Conservation (phyloP, 2,113 vertebrate species). For the Nothocercus julius region DNA sequence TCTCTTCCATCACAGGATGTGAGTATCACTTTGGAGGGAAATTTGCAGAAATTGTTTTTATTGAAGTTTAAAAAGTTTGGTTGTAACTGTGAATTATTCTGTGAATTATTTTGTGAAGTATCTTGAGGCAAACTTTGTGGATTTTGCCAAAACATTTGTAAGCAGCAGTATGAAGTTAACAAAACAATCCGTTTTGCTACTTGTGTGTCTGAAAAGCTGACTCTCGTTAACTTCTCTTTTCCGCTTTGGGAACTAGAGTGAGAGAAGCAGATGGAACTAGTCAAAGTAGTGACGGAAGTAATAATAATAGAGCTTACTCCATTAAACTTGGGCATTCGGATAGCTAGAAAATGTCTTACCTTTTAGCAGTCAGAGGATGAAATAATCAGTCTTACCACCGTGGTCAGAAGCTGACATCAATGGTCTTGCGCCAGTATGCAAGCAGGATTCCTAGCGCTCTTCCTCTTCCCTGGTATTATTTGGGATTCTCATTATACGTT, state of each 20-base stretch:
- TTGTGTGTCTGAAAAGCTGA: neutral
- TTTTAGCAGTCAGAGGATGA: neutral
- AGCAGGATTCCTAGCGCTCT: too few species aligned
- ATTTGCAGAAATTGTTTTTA: neutral
- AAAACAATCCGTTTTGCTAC: neutral
- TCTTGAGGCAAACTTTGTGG: neutral
- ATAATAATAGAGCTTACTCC: neutral
- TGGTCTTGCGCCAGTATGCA: neutral
- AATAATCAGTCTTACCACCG: neutral
- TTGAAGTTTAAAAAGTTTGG: neutral
- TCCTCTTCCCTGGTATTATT: neutral
- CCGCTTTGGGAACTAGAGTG: neutral
- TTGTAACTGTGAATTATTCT: neutral
- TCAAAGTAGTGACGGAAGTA: neutral
- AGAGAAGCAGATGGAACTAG: neutral
- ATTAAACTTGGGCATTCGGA: neutral
- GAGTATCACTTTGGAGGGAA: neutral
- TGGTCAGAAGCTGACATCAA: neutral
- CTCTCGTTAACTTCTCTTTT: neutral
- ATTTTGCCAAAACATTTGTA: neutral
- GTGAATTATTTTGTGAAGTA: neutral
- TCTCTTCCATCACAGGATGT: neutral
- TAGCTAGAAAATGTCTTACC: neutral
- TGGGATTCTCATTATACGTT: neutral
- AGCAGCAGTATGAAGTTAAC: neutral